A percentile compares a stretch with the other conserved stretches of the same genome.
Conservation (phyloP, 2,888 invertebrate species). For the Beris chalybata region DNA sequence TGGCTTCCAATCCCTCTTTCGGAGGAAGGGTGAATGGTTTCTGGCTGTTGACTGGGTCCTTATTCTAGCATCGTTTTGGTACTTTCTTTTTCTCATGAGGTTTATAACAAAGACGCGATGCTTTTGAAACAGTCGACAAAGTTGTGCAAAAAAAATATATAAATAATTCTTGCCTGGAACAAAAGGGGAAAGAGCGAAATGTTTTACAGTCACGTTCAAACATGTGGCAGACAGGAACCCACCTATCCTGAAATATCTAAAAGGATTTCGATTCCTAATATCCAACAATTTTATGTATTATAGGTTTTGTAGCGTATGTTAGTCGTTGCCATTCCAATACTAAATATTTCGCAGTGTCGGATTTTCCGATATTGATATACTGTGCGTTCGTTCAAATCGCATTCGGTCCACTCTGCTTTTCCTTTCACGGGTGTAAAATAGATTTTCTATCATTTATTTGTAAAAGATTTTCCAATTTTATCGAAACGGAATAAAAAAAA, state of each 20-base stretch:
- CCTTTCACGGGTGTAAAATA: constrained; percentile 20
- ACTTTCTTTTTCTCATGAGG: constrained; percentile 15
- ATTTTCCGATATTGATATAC: too few relatives aligned
- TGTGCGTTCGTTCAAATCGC: too few relatives aligned
- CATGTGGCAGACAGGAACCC: constrained; percentile 12
- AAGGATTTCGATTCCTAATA: constrained; percentile 3
- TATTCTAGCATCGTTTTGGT: constrained; percentile 20
- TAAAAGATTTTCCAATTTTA: constrained; percentile 29
- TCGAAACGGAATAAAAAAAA: background rate
- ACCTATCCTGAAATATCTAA: background rate
- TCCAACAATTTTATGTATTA: too few relatives aligned
- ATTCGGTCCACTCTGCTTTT: background rate
- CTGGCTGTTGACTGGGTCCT: too few relatives aligned
- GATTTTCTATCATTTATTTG: constrained; percentile 30
- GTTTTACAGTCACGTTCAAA: constrained; percentile 28
- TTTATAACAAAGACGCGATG: constrained; percentile 15
- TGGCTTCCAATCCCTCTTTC: too few relatives aligned
- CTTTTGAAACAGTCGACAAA: background rate
- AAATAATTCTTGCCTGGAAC: too few relatives aligned
- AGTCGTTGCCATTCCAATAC: too few relatives aligned
- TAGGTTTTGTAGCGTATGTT: too few relatives aligned
- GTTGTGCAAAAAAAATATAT: background rate
- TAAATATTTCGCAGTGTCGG: too few relatives aligned
- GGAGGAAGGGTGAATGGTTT: too few relatives aligned
- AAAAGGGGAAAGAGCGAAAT: constrained; percentile 11